phyloP scores from a whole-genome alignment of 2,888 invertebrate genomes.

The Dendrolimus pini region DNA sequence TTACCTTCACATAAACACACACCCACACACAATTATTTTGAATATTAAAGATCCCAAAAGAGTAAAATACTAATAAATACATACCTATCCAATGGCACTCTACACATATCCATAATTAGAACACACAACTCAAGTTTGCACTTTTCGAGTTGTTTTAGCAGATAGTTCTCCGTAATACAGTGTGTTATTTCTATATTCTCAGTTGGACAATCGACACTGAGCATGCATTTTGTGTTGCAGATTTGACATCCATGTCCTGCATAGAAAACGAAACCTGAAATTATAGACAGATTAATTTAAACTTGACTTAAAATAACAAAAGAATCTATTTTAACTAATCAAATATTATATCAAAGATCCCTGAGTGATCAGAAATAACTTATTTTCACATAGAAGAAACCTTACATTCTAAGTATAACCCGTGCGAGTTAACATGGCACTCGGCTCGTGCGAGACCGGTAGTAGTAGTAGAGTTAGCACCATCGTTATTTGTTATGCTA shows the following conservation, averaged over 20 bases:
- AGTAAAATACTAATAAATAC: neutral
- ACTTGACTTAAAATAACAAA: neutral
- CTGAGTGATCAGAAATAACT: no score
- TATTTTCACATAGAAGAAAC: neutral
- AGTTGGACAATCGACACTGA: constrained; percentile 63
- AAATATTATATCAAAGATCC: neutral
- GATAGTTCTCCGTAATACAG: constrained; percentile 64
- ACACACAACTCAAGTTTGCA: constrained; percentile 64
- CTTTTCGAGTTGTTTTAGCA: constrained; percentile 52
- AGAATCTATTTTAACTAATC: neutral
- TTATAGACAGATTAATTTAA: neutral
- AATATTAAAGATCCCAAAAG: no score
- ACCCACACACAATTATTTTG: no score
- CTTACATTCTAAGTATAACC: no score
- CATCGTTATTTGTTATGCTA: no score
- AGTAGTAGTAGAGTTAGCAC: no score
- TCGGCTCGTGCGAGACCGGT: no score
- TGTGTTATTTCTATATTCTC: constrained; percentile 49
- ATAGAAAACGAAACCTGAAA: constrained; percentile 71
- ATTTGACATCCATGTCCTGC: constrained; percentile 76
- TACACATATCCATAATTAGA: constrained; percentile 76
- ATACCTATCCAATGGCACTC: constrained; percentile 64
- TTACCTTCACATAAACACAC: no score
- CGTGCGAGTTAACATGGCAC: no score
- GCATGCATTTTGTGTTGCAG: constrained; percentile 65